Evolutionary conservation across 1,140 invertebrate genomes (phyloP).

Genomic region (Papilio dardanus): DNA sequence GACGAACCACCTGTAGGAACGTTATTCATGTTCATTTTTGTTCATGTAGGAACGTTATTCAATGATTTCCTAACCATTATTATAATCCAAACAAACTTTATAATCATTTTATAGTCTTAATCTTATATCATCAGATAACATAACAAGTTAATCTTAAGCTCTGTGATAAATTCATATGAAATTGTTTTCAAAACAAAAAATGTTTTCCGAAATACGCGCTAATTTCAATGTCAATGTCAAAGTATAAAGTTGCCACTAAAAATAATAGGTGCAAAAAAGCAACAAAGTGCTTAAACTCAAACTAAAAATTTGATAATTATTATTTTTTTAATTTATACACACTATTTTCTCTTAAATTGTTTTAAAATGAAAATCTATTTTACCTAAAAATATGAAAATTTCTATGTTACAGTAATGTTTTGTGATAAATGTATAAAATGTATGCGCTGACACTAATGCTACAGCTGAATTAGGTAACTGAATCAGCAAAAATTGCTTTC

Average conservation of each 20-base stretch:
- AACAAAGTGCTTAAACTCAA: too few species aligned
- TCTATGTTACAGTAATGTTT: not conserved
- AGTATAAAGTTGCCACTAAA: not conserved
- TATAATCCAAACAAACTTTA: not conserved
- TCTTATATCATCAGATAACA: not conserved
- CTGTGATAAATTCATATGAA: not conserved
- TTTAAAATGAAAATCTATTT: not conserved
- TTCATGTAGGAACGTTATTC: too few species aligned
- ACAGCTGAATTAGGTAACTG: not conserved
- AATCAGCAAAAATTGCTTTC: not conserved
- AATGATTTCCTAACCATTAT: too few species aligned
- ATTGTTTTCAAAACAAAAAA: constrained; percentile 1
- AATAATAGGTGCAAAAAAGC: not conserved
- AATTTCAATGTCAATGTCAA: not conserved
- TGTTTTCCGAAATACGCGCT: not conserved
- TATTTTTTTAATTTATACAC: not conserved
- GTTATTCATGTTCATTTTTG: not conserved
- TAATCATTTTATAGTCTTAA: too few species aligned
- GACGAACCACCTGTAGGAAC: not conserved
- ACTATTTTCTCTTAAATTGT: not conserved
- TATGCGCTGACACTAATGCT: not conserved
- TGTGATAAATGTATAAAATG: not conserved
- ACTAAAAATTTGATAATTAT: too few species aligned
- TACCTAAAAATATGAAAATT: not conserved
- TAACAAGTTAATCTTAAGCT: not conserved